These are phyloP conservation scores for Heterodera schachtii DNA, from an alignment of 1,140 invertebrate species.

Conservation along the genomic window DNA sequence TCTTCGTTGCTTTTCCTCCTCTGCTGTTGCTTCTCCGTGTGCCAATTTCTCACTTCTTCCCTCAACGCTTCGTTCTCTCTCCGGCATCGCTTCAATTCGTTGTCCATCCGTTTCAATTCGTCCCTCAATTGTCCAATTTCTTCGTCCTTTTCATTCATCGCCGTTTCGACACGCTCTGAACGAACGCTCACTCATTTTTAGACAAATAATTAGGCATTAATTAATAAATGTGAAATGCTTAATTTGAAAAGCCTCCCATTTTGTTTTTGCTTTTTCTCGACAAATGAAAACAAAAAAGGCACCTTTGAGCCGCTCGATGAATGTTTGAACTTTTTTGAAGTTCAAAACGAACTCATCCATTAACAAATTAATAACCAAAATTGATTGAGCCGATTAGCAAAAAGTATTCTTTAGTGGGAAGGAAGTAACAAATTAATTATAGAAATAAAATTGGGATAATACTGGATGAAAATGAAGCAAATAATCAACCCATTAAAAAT, in stretches of 20 bases:
- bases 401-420: too few species aligned
- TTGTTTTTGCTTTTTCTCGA: not conserved
- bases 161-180: constrained; percentile 9
- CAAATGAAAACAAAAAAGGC: not conserved
- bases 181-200: not conserved
- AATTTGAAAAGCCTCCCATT: too few species aligned
- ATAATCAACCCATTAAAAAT: too few species aligned
- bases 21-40: not conserved
- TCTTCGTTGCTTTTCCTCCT: not conserved
- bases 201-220: too few species aligned
- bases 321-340: constrained; percentile 9
- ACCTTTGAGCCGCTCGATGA: constrained; percentile 5
- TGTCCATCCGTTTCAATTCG: not conserved
- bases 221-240: too few species aligned
- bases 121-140: not conserved
- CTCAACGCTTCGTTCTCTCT: not conserved
- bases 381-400: too few species aligned
- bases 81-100: not conserved
- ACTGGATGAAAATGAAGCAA: too few species aligned
- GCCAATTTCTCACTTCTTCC: not conserved
- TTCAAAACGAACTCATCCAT: not conserved
- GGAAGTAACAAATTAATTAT: too few species aligned
- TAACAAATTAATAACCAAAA: not conserved
- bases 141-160: constrained; percentile 1
- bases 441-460: too few species aligned